phyloP scores from a whole-genome alignment of 1,140 invertebrate genomes.

The Diachasma alloeum region DNA sequence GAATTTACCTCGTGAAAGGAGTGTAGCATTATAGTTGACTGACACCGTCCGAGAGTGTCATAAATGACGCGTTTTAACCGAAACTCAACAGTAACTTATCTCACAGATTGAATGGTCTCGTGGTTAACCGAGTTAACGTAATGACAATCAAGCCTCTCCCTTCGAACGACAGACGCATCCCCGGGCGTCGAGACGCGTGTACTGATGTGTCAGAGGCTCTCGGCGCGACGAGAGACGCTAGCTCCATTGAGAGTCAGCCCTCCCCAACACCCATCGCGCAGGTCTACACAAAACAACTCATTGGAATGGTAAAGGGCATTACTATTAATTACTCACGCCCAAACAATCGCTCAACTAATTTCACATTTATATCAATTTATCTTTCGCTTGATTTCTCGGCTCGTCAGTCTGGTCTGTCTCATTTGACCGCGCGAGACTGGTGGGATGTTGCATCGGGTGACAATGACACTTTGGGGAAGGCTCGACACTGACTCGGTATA shows the following conservation, averaged over 20 bases:
- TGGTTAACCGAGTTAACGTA: not conserved
- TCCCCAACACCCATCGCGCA: constrained; percentile 44
- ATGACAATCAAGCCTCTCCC: not conserved
- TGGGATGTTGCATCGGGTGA: not conserved
- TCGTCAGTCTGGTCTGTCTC: not conserved
- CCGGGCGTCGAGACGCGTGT: constrained; percentile 61
- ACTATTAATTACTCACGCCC: not conserved
- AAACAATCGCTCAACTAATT: not conserved
- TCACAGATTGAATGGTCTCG: not conserved
- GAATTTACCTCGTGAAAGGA: constrained; percentile 51
- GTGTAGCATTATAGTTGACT: constrained; percentile 56
- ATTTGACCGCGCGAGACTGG: not conserved
- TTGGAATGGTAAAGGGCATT: not conserved
- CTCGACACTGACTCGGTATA: not conserved
- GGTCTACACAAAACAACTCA: constrained; percentile 35
- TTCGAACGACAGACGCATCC: constrained; percentile 51
- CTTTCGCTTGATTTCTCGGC: not conserved
- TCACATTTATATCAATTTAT: not conserved
- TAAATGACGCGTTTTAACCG: not conserved
- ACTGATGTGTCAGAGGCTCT: constrained; percentile 55
- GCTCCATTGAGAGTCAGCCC: constrained; percentile 39
- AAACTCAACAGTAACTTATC: not conserved
- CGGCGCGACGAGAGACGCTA: constrained; percentile 35
- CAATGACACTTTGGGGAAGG: not conserved
- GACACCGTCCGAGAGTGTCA: not conserved